Base-by-base conservation (phyloP, 1,140 invertebrate species). In the Aphidius ervi region DNA sequence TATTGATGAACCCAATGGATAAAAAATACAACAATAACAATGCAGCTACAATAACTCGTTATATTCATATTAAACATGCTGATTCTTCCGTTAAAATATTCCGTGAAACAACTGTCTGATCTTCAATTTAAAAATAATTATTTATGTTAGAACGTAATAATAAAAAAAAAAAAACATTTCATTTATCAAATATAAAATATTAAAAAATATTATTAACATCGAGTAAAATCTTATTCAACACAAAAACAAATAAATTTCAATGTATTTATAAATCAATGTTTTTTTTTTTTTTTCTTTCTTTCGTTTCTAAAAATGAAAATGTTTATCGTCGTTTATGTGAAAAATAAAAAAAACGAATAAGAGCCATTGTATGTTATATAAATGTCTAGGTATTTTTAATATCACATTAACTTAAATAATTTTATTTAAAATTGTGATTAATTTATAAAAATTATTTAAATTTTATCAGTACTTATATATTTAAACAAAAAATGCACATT, bases 71-170 rank as follows among this genome's bases (percentile, higher is more conserved):
- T 41, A 81, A 77, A 60, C 78, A 81, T 59, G 75, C 80, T 5
- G 80, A 81, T 42, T 80, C 80, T n/a, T 72, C 78, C 43, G 78
- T 81, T 42, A 78, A 81, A 59, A 82, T 82, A 48, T 82, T 82
- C 59, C 75, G 80, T 5, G 81, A 82, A 56, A 82, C 81, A 49
- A 82, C 81, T n/a, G 81, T 82, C 58, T 82, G 74, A 81, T 75
- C 59, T 61, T 55, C 54, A 31, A 57, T 8, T 37, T 55, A 43
- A 45, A 48, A 47, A 23, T 61, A 20, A 55, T 20, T 55, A 39
- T 54, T 46, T 48, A 23, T 31, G 49, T 46, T 47, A 62, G 46
- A 46, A 56, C 9, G 42, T 46, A 16, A 63, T 52, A 40, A 43
- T 37, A 31, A 59, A 63, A n/a, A 49, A n/a, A 49, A 52, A 47